Conservation (phyloP, 1,140 invertebrate genomes). For the Euglossa dilemma region DNA sequence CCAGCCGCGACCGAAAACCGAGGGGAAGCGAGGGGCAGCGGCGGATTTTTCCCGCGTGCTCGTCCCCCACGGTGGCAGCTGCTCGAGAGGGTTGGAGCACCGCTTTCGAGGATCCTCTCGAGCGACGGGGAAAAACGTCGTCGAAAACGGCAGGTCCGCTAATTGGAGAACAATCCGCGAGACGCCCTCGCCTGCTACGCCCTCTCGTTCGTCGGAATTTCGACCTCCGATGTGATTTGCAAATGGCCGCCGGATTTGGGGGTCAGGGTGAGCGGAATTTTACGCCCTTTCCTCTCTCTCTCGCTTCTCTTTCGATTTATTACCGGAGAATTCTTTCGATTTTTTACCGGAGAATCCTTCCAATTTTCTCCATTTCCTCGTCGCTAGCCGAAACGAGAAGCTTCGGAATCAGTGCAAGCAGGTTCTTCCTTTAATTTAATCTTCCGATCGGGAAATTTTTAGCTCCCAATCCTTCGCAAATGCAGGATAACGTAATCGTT, state of each 20-base stretch:
- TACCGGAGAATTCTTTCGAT: no score
- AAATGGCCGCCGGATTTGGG: background rate
- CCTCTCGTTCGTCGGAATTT: background rate
- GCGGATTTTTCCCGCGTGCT: background rate
- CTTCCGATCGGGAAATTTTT: no score
- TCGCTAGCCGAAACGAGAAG: no score
- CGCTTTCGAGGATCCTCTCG: slow-evolving; percentile 39
- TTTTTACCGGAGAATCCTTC: no score
- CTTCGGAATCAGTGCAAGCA: no score
- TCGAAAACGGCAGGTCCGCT: slow-evolving; percentile 38
- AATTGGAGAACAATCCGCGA: slow-evolving; percentile 49
- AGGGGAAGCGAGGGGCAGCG: background rate
- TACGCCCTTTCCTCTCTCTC: no score
- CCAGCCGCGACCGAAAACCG: background rate
- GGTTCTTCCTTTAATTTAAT: no score
- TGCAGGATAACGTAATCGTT: no score
- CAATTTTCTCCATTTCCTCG: no score
- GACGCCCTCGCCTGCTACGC: background rate
- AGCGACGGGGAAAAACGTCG: slow-evolving; percentile 29
- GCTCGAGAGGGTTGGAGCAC: slow-evolving; percentile 35
- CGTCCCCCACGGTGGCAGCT: background rate
- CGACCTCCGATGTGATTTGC: background rate
- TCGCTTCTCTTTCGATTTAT: no score
- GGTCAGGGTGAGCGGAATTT: background rate
- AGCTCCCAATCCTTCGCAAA: no score